A percentile compares a stretch with the other conserved stretches of the same genome.
Evolutionary conservation across 2,113 vertebrate genomes (phyloP).

Genomic region (Otus sunia): DNA sequence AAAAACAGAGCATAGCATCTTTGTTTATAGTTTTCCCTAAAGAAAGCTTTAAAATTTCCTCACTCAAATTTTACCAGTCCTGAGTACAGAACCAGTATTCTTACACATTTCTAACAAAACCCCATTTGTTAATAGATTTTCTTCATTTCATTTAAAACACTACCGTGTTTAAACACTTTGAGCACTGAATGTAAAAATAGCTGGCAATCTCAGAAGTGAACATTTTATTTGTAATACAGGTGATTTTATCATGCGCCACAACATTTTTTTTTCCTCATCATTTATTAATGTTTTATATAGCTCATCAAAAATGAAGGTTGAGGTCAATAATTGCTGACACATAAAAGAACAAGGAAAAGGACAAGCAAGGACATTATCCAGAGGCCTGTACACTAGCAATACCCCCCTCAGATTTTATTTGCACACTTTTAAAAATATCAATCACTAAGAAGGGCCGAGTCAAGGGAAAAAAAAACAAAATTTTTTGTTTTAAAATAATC

Average conservation of each 20-base stretch:
- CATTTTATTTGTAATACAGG: conserved; percentile 60
- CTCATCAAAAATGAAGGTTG: conserved; percentile 48
- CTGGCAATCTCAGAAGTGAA: conserved; percentile 41
- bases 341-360: conserved; percentile 34
- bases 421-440: not conserved
- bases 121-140: conserved; percentile 57
- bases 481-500: not conserved
- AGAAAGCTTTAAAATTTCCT: not conserved
- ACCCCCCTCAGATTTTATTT: not conserved
- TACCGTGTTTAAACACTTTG: conserved; percentile 44
- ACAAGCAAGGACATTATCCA: conserved; percentile 17
- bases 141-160: conserved; percentile 50
- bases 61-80: not conserved
- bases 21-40: not conserved
- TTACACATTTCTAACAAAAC: conserved; percentile 1
- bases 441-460: not conserved
- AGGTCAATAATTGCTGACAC: conserved; percentile 47
- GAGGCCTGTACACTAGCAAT: not conserved
- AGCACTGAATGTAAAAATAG: conserved; percentile 52
- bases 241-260: conserved; percentile 46
- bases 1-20: not conserved
- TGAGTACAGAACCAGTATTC: not conserved
- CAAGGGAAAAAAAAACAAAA: not conserved
- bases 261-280: conserved; percentile 37
- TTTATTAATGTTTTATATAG: conserved; percentile 54